Evolutionary conservation across 2,113 vertebrate species (phyloP), one percentile per base, ranked within the genome.

Genomic region (Reinhardtius hippoglossoides): DNA sequence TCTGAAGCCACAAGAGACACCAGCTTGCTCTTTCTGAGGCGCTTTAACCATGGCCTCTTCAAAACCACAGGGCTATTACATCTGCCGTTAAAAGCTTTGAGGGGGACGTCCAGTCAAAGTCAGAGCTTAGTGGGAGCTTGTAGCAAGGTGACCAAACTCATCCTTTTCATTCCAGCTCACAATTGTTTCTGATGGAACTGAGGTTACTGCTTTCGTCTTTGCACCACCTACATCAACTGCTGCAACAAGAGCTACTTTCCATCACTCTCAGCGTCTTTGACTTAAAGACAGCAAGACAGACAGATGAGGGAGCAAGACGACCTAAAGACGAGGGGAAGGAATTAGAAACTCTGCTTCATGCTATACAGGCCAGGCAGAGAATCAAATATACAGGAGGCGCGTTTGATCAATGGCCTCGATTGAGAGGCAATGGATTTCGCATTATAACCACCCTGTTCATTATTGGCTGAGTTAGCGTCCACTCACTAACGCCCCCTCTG

Each of bases 21-120:
- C 79, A 74, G 84, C 75, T 66, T 79, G 76, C 88, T 91, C 74
- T 85, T 87, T 86, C 83, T 73, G 74, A 85, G 84, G 82, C 9
- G 87, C 88, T 90, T 86, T 86, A 85, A 81, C 73, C 72, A 71
- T 75, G 90, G 83, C 89, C 83, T 92, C 86, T 89, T 87, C 79
- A 74, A 92, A 92, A 92, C 92, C 92, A 90, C 90, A 91, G 87
- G 82, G 84, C 90, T 87, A 88, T 91, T 92, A 91, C 88, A 89
- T 88, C 87, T 91, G 89, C 85, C 86, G 88, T 89, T 93, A 94
- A 92, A 93, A 92, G 91, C 92, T 92, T 93, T 89, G 90, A 88
- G 88, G 78, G 80, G 86, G 87, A 76, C 64, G 63, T 84, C 83
- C 86, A 87, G 87, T 87, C 84, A 88, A 91, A 89, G 89, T 92